Evolutionary conservation across 2,113 vertebrate genomes (phyloP), one percentile per base, ranked within the genome.

Genomic region (Neogobius melanostomus): DNA sequence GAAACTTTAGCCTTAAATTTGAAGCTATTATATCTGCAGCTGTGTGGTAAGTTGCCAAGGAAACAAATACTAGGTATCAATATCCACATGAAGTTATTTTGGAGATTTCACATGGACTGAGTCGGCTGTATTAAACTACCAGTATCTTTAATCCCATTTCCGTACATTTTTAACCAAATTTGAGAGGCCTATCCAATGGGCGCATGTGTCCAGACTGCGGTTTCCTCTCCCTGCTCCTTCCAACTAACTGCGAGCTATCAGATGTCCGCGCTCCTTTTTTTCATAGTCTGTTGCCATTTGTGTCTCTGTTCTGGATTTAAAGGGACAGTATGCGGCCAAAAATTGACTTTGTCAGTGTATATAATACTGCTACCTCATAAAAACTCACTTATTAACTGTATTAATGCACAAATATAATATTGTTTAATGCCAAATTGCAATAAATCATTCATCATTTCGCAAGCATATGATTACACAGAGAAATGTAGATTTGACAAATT

Each of bases 191-290:
- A n/a, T 67, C 52, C 14, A 65, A 65, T 28, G 17, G 5, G 11
- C 71, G 45, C 47, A 44, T 69, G 53, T 0, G 36, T 76, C 82
- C 71, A 78, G 73, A 77, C 74, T 69, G 73, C 6, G 54, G 72
- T 81, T 86, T 74, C 50, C 72, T 60, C 54, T 78, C 45, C 61
- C 61, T 70, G 66, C 6, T 48, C 44, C 52, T 75, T 84, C 75
- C 75, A 74, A 74, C 54, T 72, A 72, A 76, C 65, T 70, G 51
- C 68, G 66, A 57, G 69, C 76, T 76, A 79, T 81, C 72, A 53
- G 59, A 80, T 78, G 59, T 77, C 79, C 72, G 69, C 69, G 79
- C 78, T 71, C 43, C 61, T 68, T 69, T 56, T 80, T 61, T 65
- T 62, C 51, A 48, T 66, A 56, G 68, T 64, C 77, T 16, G 59